Evolutionary conservation across 2,797 vertebrate species (phyloP).

Genomic region (Pogonophryne albipinna): DNA sequence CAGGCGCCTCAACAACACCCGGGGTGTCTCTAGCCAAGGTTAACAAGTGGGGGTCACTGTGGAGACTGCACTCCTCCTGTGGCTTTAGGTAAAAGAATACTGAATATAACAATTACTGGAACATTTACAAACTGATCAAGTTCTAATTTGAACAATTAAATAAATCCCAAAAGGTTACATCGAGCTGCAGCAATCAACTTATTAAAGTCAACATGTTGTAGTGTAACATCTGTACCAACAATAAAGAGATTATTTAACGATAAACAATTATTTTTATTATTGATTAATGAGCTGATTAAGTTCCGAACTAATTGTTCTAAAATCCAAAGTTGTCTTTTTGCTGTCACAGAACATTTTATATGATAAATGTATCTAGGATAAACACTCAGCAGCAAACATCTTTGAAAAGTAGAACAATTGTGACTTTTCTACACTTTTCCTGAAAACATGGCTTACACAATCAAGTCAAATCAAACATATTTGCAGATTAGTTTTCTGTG

Average conservation of each 20-base stretch:
- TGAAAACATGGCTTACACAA: neutral
- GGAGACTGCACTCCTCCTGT: neutral
- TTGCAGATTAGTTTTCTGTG: neutral
- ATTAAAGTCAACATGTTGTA: neutral
- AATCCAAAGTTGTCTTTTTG: neutral
- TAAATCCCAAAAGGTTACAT: neutral
- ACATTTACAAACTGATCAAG: neutral
- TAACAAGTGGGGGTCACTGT: slow-evolving; percentile 30
- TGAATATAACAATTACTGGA: neutral
- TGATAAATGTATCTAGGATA: too few relatives aligned
- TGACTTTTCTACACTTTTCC: neutral
- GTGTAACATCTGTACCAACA: neutral
- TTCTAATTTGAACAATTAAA: neutral
- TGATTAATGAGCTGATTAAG: neutral
- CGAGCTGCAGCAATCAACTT: neutral
- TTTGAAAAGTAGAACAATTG: neutral
- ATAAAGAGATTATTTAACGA: neutral
- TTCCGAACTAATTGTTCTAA: neutral
- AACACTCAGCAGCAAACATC: neutral
- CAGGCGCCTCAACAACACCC: slow-evolving; percentile 47
- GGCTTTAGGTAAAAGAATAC: neutral
- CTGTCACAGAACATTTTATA: neutral
- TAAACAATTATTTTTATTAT: neutral
- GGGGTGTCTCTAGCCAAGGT: slow-evolving; percentile 21
- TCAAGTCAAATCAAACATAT: neutral